phyloP scores from a whole-genome alignment of 2,113 vertebrate genomes.

The Pantherophis guttatus region DNA sequence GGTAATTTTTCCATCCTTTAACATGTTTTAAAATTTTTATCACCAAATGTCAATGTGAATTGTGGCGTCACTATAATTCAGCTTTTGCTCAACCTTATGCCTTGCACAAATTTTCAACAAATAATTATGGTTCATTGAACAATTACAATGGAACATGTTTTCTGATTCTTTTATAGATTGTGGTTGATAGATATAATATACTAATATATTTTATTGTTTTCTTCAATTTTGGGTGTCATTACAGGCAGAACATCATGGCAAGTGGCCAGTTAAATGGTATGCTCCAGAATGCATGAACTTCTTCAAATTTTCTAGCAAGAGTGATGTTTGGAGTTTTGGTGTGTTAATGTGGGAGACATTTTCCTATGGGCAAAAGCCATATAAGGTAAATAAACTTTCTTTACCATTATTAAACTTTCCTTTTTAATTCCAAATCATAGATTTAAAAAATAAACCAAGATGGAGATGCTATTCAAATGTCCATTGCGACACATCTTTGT shows the following conservation, averaged over 20 bases:
- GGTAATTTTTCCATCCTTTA: constrained; percentile 61
- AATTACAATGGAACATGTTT: neutral
- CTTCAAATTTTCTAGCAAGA: constrained; percentile 93
- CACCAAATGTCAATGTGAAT: neutral
- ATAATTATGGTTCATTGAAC: neutral
- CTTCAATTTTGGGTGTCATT: neutral
- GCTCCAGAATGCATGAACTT: constrained; percentile 96
- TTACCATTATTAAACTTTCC: neutral
- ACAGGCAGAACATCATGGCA: constrained; percentile 89
- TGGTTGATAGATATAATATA: neutral
- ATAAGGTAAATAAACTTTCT: constrained; percentile 77
- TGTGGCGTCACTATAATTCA: neutral
- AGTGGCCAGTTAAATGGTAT: constrained; percentile 98
- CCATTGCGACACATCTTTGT: neutral
- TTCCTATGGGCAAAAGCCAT: constrained; percentile 92
- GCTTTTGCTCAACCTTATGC: neutral
- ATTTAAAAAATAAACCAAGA: neutral
- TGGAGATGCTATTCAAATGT: neutral
- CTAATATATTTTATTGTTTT: neutral
- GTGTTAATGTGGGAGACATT: constrained; percentile 98
- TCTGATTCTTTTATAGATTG: neutral
- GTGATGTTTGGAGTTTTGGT: constrained; percentile 98
- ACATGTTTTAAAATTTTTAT: neutral
- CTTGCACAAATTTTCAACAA: neutral
- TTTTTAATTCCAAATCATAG: neutral